Base-by-base conservation (phyloP, 2,888 invertebrate genomes). In the Drosophila pseudotalamancana region DNA sequence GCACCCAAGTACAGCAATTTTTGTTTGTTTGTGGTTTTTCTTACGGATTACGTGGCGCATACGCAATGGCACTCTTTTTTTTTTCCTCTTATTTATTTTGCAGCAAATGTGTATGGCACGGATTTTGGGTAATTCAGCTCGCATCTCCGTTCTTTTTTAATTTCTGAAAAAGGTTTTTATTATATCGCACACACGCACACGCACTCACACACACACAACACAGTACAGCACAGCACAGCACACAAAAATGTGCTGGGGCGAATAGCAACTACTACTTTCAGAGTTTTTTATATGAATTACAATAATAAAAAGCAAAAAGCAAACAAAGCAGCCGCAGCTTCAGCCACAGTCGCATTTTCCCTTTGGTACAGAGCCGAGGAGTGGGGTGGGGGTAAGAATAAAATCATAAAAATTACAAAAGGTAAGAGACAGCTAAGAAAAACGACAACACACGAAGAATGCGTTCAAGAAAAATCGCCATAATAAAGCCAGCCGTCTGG, bases 351-450 rank as follows among this genome's bases (percentile, higher is more conserved):
- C 35, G 49, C 39, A 46, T 46, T 49, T 19, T 53, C 34, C 57
- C 56, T 56, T 63, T 49, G 55, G n/a, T 21, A 14, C 6, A 39
- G 55, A 32, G 32, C 31, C 40, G 54, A 61, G 32, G 34, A 29
- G 37, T 42, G 57, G 40, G 61, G 42, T 49, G 62, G 42, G 45
- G 19, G 31, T 39, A 27, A 66, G 72, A 84, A 80, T 80, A 87
- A 88, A 77, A 85, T 85, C 87, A 85, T 87, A 84, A 88, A 85
- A 87, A 88, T 87, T 77, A 85, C 85, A 88, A 77, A 84, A 87
- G 84, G 81, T 80, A 72, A 42, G 55, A 66, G 65, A 78, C 82
- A 66, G 62, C 53, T 18, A 75, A 67, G 77, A 72, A 72, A 78
- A 79, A 69, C 71, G 87, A 86, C 87, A 80, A 66, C 77, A 67